Percentiles rank a stretch among this genome's conserved stretches.
phyloP scores from a whole-genome alignment of 2,797 vertebrate genomes.

The Podargus strigoides region DNA sequence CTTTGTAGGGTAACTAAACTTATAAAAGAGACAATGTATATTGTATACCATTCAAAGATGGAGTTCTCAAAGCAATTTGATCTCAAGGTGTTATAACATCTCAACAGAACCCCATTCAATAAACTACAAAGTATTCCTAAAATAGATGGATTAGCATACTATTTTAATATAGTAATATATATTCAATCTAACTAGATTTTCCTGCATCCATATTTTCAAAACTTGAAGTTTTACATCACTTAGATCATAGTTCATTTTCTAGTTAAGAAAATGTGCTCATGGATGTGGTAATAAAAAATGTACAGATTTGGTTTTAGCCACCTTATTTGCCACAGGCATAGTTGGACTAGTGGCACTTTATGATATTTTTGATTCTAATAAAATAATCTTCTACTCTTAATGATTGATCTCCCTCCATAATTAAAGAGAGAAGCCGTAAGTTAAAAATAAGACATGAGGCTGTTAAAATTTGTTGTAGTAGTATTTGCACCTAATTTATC shows the following conservation, averaged over 20 bases:
- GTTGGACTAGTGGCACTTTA: neutral
- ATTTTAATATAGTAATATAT: neutral
- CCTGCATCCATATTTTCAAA: neutral
- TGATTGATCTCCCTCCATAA: neutral
- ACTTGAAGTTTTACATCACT: rapidly evolving
- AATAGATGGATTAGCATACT: neutral
- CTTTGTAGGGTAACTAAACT: neutral
- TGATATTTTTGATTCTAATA: neutral
- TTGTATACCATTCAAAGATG: neutral
- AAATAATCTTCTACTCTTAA: neutral
- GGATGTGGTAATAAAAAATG: neutral
- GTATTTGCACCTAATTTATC: neutral
- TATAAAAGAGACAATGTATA: neutral
- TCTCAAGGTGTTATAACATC: neutral
- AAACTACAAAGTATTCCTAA: neutral
- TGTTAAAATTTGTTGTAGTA: rapidly evolving
- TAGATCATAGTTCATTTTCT: neutral
- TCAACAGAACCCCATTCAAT: neutral
- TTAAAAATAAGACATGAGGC: neutral
- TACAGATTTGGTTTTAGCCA: neutral
- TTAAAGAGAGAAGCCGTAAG: neutral
- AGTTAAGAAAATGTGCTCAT: neutral
- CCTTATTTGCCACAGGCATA: neutral
- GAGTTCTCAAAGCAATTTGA: neutral
- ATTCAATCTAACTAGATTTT: neutral